Evolutionary conservation across 2,797 vertebrate genomes (phyloP).

Genomic region (Pelobates cultripes): DNA sequence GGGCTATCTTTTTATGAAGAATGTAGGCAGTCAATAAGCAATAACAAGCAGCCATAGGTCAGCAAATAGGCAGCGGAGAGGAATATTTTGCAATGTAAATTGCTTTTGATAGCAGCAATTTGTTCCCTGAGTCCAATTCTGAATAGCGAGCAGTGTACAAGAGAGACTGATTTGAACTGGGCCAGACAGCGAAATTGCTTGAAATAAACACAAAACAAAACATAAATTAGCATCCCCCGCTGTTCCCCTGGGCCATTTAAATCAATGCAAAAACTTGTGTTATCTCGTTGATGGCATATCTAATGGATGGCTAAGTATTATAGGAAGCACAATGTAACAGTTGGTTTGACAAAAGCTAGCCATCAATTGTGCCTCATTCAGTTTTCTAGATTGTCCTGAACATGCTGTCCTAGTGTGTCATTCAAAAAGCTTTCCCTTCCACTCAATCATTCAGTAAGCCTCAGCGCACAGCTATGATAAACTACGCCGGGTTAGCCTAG

Average conservation of each 20-base stretch:
- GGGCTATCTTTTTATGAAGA: constrained; percentile 25
- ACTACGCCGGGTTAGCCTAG: too few species aligned
- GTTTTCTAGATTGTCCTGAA: too few species aligned
- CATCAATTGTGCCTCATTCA: too few species aligned
- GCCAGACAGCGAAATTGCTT: constrained; percentile 26
- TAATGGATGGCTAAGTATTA: too few species aligned
- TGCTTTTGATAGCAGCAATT: constrained; percentile 55
- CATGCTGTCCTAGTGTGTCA: too few species aligned
- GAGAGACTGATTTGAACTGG: constrained; percentile 37
- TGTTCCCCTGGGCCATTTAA: constrained; percentile 23
- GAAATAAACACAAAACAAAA: constrained; percentile 15
- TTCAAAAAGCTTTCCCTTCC: too few species aligned
- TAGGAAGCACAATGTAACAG: too few species aligned
- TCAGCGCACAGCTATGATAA: too few species aligned
- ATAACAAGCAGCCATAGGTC: constrained; percentile 48
- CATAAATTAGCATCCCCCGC: constrained; percentile 10
- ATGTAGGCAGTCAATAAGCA: constrained; percentile 28
- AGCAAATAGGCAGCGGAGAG: constrained; percentile 38
- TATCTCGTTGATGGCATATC: neutral
- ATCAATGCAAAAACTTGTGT: constrained; percentile 18
- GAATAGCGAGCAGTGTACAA: constrained; percentile 25
- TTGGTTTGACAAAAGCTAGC: too few species aligned
- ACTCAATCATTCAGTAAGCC: too few species aligned
- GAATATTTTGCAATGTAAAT: constrained; percentile 52
- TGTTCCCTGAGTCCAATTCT: constrained; percentile 55